phyloP scores from a whole-genome alignment of 2,113 vertebrate species.

The chimpanzee (Pan troglodytes) region NHGRI_mPanTro3-v2.1_pri NC_072403.2:28474501-28475000 shows the following conservation, averaged over 20 bases:
- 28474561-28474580: conserved; percentile 35
- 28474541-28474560: conserved; percentile 68
- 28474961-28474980: background rate
- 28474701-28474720: background rate
- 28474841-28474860: no score
- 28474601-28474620: conserved; percentile 23
- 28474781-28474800: background rate
- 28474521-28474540: conserved; percentile 67
- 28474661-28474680: background rate
- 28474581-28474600: conserved; percentile 27
- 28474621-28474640: background rate
- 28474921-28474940: background rate
- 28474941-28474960: background rate
- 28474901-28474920: background rate
- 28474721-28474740: background rate
- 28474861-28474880: no score
- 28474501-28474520: conserved; percentile 51
- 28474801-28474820: background rate
- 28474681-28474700: background rate
- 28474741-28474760: fast-evolving
- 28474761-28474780: background rate
- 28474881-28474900: background rate
- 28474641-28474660: background rate
- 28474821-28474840: background rate
- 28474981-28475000: background rate